Percentiles rank a stretch among this genome's conserved stretches.
These are phyloP conservation scores for Cygnus atratus DNA, from an alignment of 2,113 vertebrate genomes.

Conservation along the genomic window DNA sequence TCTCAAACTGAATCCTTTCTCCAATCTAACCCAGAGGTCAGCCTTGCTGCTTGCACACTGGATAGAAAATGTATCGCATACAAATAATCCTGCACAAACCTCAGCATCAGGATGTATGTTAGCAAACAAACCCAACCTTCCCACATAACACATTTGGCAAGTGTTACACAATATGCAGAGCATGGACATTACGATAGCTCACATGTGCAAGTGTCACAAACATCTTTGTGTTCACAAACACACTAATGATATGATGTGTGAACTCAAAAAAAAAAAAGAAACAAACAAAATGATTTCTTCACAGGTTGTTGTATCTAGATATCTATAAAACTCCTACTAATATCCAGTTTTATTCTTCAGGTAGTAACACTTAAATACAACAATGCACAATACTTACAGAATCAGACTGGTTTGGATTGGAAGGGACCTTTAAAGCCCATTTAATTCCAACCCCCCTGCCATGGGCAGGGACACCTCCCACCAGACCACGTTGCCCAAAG, in stretches of 20 bases:
- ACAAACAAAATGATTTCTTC: not conserved
- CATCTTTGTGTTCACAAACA: not conserved
- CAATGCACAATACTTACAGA: not conserved
- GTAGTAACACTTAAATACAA: not conserved
- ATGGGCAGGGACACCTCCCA: too few relatives aligned
- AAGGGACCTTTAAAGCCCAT: too few relatives aligned
- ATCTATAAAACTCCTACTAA: not conserved
- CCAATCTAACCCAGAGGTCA: not conserved
- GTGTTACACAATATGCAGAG: not conserved
- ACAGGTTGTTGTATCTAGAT: rapidly evolving
- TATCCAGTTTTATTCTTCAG: not conserved
- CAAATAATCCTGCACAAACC: not conserved
- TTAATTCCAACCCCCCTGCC: too few relatives aligned
- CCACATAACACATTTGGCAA: not conserved
- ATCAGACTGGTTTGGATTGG: not conserved
- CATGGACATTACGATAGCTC: not conserved
- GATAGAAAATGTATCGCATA: not conserved
- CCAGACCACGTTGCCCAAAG: too few relatives aligned
- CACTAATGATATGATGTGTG: not conserved
- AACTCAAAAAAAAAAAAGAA: not conserved
- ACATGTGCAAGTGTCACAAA: not conserved
- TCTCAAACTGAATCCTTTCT: not conserved
- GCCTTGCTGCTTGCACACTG: not conserved
- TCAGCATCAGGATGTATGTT: not conserved
- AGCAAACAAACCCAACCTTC: not conserved